Conservation (phyloP, 1,140 invertebrate species). For the Lucilia sericata region DNA sequence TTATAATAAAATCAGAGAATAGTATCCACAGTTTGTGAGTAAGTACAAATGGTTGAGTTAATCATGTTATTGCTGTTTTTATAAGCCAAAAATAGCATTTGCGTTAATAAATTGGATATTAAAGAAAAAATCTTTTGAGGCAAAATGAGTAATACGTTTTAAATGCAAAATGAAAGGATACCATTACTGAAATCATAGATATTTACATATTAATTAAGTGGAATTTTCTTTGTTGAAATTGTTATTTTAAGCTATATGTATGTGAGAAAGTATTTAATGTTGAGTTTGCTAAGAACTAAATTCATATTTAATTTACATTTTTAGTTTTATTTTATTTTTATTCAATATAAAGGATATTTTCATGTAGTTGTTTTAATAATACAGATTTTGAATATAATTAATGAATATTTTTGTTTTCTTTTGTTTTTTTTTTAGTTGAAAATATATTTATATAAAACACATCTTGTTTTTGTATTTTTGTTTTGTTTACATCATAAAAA, state of each 20-base stretch:
- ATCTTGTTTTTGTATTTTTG: slow-evolving; percentile 16
- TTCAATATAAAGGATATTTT: slow-evolving; percentile 25
- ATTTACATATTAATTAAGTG: too few species aligned
- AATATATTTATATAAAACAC: slow-evolving; percentile 28
- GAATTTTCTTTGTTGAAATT: too few species aligned
- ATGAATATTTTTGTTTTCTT: background rate
- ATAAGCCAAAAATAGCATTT: background rate
- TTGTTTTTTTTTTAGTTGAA: slow-evolving; percentile 12
- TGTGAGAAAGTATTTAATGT: too few species aligned
- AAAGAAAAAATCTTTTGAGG: background rate
- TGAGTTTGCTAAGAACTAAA: too few species aligned
- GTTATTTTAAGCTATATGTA: too few species aligned
- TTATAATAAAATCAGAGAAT: background rate
- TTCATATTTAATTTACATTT: background rate
- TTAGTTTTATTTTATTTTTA: slow-evolving; percentile 14
- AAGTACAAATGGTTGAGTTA: background rate
- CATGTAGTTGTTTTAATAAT: slow-evolving; percentile 12
- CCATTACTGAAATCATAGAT: too few species aligned
- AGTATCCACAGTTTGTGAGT: background rate
- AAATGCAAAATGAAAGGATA: too few species aligned
- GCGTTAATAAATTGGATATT: background rate
- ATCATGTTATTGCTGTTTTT: background rate
- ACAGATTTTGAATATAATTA: slow-evolving; percentile 29
- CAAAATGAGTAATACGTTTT: background rate
- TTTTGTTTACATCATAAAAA: slow-evolving; percentile 17